phyloP scores from a whole-genome alignment of 1,140 invertebrate species.

The Drosophila takahashii region DNA sequence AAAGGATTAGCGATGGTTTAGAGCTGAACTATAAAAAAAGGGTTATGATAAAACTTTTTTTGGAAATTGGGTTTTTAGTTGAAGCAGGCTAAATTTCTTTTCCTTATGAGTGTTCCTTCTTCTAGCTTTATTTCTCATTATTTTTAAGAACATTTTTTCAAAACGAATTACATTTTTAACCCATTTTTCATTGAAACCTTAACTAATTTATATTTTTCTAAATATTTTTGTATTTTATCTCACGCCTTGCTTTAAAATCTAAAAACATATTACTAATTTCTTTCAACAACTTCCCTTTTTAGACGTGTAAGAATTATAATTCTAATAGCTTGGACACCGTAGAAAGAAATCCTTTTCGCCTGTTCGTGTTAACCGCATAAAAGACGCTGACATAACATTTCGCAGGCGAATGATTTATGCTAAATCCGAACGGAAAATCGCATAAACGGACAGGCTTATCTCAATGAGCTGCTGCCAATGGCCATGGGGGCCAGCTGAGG shows the following conservation, averaged over 20 bases:
- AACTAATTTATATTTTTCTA: too few relatives aligned
- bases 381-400: conserved; percentile 75
- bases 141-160: too few relatives aligned
- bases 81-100: too few relatives aligned
- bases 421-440: conserved; percentile 64
- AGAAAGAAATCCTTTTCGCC: conserved; percentile 31
- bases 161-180: too few relatives aligned
- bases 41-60: neutral
- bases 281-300: neutral
- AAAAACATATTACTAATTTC: neutral
- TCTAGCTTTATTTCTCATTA: too few relatives aligned
- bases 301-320: neutral
- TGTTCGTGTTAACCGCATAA: conserved; percentile 24
- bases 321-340: neutral
- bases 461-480: conserved; percentile 68
- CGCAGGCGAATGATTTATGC: conserved; percentile 74
- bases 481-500: conserved; percentile 45
- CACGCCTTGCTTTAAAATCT: too few relatives aligned
- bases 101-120: too few relatives aligned
- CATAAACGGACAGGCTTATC: conserved; percentile 77
- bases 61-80: too few relatives aligned
- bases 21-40: neutral
- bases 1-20: neutral
- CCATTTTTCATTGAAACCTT: too few relatives aligned
- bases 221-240: neutral